Percentiles rank a stretch among this genome's conserved stretches.
Evolutionary conservation across 2,797 vertebrate species (phyloP).

Genomic region (Helarctos malayanus): DNA sequence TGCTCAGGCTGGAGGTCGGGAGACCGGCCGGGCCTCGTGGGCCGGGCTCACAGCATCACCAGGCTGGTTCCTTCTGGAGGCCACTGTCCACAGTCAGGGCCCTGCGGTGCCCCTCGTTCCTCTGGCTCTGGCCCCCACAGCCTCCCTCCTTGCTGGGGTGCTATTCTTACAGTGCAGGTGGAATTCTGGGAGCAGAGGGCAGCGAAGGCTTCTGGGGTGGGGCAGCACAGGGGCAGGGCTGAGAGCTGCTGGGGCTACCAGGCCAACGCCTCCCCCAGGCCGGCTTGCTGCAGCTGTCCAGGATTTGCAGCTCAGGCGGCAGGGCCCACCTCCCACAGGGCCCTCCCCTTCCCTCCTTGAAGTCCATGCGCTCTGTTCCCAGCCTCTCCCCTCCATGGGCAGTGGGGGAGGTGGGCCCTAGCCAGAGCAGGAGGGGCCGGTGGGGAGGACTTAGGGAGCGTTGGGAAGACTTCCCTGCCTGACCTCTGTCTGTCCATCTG

Average conservation of each 20-base stretch:
- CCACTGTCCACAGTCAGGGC: no score
- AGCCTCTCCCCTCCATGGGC: neutral
- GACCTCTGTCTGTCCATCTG: neutral
- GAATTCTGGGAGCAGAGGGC: neutral
- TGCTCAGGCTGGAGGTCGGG: no score
- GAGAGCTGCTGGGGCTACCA: neutral
- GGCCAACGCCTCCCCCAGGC: no score
- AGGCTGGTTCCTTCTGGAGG: no score
- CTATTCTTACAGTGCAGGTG: neutral
- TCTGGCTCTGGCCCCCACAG: fast-evolving
- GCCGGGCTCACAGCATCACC: neutral
- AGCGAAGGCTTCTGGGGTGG: neutral
- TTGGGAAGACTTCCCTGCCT: neutral
- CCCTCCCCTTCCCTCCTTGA: neutral
- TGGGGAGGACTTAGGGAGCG: neutral
- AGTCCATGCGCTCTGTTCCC: neutral
- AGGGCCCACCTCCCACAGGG: no score
- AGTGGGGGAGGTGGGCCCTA: neutral
- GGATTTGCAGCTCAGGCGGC: neutral
- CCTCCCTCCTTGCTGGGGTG: fast-evolving
- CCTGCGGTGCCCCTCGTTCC: no score
- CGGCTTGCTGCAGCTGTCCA: no score
- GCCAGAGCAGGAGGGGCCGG: neutral
- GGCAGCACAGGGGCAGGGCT: neutral
- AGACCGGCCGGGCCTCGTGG: neutral